These are phyloP conservation scores for Drosophila siamana DNA, from an alignment of 2,888 invertebrate genomes.

Conservation along the genomic window DNA sequence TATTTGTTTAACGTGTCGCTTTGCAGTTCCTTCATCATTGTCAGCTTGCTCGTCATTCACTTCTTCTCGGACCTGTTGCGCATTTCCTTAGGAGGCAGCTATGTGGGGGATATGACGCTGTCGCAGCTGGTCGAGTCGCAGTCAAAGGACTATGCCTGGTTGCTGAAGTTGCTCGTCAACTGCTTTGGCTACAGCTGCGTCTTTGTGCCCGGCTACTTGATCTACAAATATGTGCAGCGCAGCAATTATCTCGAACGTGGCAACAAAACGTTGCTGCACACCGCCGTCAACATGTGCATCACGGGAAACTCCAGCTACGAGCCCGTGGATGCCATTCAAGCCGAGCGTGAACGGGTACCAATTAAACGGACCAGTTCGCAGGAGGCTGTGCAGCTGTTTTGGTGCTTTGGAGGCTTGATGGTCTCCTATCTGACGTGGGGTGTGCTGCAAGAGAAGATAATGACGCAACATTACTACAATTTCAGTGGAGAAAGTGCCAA, in stretches of 20 bases:
- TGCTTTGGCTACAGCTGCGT: conserved; percentile 95
- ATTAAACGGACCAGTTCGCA: conserved; percentile 86
- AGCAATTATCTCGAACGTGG: conserved; percentile 92
- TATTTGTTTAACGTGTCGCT: neutral
- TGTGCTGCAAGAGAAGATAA: conserved; percentile 98
- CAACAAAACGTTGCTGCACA: conserved; percentile 80
- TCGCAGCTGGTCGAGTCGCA: conserved; percentile 85
- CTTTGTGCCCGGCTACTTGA: conserved; percentile 92
- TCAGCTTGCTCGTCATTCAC: conserved; percentile 82
- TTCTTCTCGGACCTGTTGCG: conserved; percentile 84
- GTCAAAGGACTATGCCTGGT: conserved; percentile 89
- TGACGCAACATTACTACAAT: conserved; percentile 93
- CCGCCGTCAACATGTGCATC: conserved; percentile 83
- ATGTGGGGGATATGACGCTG: conserved; percentile 76
- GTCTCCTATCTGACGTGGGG: conserved; percentile 98
- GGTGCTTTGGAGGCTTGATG: conserved; percentile 96
- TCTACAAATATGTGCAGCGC: conserved; percentile 92
- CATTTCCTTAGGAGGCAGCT: conserved; percentile 83
- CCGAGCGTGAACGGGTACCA: conserved; percentile 39
- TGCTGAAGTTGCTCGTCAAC: conserved; percentile 91
- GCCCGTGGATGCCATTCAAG: conserved; percentile 85
- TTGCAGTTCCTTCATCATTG: conserved; percentile 76
- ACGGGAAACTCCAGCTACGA: conserved; percentile 79
- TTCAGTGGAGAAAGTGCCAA: conserved; percentile 87
- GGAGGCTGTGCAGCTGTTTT: conserved; percentile 88